Evolutionary conservation across 2,113 vertebrate genomes (phyloP), one percentile per base, ranked within the genome.

Genomic region (Oophaga pumilio): DNA sequence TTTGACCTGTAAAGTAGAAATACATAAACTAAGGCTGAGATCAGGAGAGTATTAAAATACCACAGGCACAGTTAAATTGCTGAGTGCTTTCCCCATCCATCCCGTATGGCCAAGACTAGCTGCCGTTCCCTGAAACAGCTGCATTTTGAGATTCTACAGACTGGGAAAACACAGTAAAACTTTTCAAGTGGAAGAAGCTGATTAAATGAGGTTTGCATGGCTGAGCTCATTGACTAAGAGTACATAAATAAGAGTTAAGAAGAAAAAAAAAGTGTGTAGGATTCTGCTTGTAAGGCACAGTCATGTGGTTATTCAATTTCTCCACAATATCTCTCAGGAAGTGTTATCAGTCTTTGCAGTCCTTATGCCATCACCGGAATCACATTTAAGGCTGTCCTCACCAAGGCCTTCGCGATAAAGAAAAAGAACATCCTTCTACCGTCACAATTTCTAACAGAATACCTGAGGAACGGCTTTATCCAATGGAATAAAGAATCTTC

Each of bases 241-340:
- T 79, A 89, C 89, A 89, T 90, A 92, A 92, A 93, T 87, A 90
- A 89, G 0, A 62, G 85, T 57, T 89, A 2, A 88, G 90, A 22
- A 26, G n/a, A 24, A 64, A 64, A 82, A 82, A 68, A 68, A 73
- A 62, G 90, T 85, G 83, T 85, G 85, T 43, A 20, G 59, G 0
- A 15, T 5, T 66, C 6, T n/a, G 28, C 77, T 87, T 87, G 76
- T 71, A 80, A 80, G 73, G 85, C 50, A 86, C 49, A 87, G 76
- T 81, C 53, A 73, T 74, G 52, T 87, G 78, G 9, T 87, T 82
- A 73, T 81, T 73, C 86, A 59, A 49, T 80, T 71, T 80, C 78
- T 81, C 78, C 14, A 43, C 64, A 81, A 26, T 28, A 56, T 73
- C 50, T 64, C 76, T 7, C 15, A 60, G 86, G 28, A 74, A 71